Evolutionary conservation across 2,113 vertebrate genomes (phyloP).

Genomic region (Microtus oregoni): DNA sequence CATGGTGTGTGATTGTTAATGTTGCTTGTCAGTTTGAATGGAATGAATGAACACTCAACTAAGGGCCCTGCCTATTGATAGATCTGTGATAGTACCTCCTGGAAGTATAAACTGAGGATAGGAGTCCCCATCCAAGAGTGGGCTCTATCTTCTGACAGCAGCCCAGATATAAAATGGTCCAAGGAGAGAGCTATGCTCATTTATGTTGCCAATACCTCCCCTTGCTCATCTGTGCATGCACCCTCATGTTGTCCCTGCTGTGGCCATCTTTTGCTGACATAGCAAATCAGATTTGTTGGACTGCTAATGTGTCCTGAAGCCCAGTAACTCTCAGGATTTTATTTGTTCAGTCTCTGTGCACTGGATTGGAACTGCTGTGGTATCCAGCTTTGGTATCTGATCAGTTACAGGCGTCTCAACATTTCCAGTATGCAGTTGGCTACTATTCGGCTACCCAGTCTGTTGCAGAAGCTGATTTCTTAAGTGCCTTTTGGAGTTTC

Average conservation of each 20-base stretch:
- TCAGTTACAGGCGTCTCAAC: neutral
- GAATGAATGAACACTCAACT: neutral
- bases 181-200: neutral
- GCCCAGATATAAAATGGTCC: neutral
- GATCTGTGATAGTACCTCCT: neutral
- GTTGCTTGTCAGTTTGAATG: neutral
- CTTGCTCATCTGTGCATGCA: neutral
- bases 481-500: neutral
- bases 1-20: neutral
- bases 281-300: neutral
- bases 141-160: neutral
- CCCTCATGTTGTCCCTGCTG: neutral
- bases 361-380: too few relatives aligned
- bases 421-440: neutral
- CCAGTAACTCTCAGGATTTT: neutral
- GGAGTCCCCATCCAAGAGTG: neutral
- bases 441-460: neutral
- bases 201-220: too few relatives aligned
- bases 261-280: neutral
- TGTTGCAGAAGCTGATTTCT: too few relatives aligned
- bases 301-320: too few relatives aligned
- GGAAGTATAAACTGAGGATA: neutral
- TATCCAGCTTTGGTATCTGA: neutral
- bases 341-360: neutral
- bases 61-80: too few relatives aligned